These are phyloP conservation scores for Zonotrichia leucophrys DNA, from an alignment of 2,113 vertebrate species.

Conservation along the genomic window DNA sequence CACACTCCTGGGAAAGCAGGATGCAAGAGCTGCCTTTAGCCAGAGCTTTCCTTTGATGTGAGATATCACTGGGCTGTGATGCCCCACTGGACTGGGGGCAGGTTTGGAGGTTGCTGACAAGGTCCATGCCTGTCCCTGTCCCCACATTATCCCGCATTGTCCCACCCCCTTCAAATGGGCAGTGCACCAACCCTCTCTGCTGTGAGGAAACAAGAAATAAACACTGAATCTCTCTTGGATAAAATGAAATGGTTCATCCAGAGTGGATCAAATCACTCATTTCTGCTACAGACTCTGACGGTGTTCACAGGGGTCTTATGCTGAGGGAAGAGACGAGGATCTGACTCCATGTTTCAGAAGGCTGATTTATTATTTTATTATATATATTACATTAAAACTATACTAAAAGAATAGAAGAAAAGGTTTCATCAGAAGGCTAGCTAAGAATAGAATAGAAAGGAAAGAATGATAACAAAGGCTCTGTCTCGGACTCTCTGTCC, in stretches of 20 bases:
- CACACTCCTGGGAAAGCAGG: background rate
- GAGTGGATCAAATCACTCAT: background rate
- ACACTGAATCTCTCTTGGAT: background rate
- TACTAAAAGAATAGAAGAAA: too few species aligned
- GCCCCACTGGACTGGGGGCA: background rate
- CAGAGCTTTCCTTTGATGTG: background rate
- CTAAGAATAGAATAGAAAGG: too few species aligned
- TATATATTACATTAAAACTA: too few species aligned
- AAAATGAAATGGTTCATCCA: background rate
- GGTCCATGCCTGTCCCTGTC: background rate
- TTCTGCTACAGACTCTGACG: background rate
- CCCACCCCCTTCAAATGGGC: background rate
- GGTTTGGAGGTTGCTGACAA: background rate
- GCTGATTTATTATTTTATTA: too few species aligned
- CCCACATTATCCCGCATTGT: background rate
- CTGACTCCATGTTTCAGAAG: too few species aligned
- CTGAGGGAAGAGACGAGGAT: too few species aligned
- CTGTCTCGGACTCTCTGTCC: too few species aligned
- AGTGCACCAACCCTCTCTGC: background rate
- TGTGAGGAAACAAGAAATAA: background rate
- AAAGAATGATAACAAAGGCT: too few species aligned
- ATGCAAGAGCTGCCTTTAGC: background rate
- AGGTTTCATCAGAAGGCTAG: too few species aligned
- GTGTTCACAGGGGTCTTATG: too few species aligned
- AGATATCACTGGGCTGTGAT: background rate